Base-by-base conservation (phyloP, 2,113 vertebrate species). In the Oxyruncus cristatus region DNA sequence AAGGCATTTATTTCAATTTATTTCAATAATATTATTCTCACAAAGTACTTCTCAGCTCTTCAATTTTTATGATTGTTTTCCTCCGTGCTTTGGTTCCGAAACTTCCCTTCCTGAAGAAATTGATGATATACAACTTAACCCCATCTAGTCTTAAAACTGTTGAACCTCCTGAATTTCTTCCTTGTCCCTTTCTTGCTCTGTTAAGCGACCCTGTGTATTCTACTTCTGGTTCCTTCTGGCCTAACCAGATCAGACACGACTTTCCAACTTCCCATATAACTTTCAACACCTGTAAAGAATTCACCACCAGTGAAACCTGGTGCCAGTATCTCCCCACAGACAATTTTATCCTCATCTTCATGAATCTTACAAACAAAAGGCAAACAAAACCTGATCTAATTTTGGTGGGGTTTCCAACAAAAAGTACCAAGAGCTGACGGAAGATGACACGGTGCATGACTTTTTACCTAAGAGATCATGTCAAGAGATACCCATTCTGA, bases 371-470 rank as follows among this genome's bases (percentile, higher is more conserved):
- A 8, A 24, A 52, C 63, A 41, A 73, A 88, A 70, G 5, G 22
- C 53, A 42, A 89, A 41, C 9, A 81, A 86, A 81, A 55, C 13
- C 9, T 86, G 15, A 56, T 56, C 19, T 55, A 83, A 73, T 30
- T 73, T 85, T 14, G 35, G 23, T 3, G 21, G 28, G 3, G 27
- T 81, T 71, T 77, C 28, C 22, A 66, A 39, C 26, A 39, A 39
- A 37, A 89, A 82, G 8, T n/a, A 59, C 8, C 5, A 73, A 83
- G 46, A 53, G 17, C 5, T 86, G 63, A 30, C 18, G 70, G 53
- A 58, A 71, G 58, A 70, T 19, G 6, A 65, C 12, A 58, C 0
- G 0, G 16, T 20, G 24, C 7, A 12, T 22, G 27, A 9, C 22
- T 28, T 56, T 65, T 75, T 78, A 12, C 32, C 62, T 71, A 53